Percentiles rank a stretch among this genome's conserved stretches.
Conservation (phyloP, 1,140 invertebrate species). For the Phymorhynchus buccinoides region DNA sequence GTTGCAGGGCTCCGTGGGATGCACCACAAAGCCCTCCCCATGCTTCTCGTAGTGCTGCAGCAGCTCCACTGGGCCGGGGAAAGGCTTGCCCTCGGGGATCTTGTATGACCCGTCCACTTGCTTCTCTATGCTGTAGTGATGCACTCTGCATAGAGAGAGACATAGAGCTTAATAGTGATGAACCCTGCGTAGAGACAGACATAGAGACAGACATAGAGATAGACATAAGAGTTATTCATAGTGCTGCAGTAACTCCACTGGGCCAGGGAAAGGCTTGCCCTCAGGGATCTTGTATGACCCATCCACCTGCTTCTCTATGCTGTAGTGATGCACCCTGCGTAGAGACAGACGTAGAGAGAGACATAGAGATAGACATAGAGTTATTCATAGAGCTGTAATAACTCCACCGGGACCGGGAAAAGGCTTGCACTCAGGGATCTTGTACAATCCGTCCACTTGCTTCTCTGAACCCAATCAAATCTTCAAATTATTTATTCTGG, state of each 20-base stretch:
- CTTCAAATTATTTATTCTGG: constrained; percentile 70
- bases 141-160: too few species aligned
- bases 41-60: constrained; percentile 66
- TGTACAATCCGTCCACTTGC: constrained; percentile 69
- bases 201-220: too few species aligned
- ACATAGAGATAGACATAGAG: too few species aligned
- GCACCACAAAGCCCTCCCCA: constrained; percentile 69
- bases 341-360: neutral
- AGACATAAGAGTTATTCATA: too few species aligned
- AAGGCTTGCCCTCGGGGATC: constrained; percentile 68
- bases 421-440: constrained; percentile 66
- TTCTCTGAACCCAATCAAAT: too few species aligned
- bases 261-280: constrained; percentile 67
- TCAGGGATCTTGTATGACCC: constrained; percentile 69
- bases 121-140: constrained; percentile 72
- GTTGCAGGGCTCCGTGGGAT: constrained; percentile 69
- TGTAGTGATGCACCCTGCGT: constrained; percentile 71
- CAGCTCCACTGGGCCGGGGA: constrained; percentile 69
- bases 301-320: constrained; percentile 70
- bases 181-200: too few species aligned
- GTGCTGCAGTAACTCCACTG: constrained; percentile 70
- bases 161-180: too few species aligned
- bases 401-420: constrained; percentile 69
- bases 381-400: constrained; percentile 72
- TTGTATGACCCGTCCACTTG: constrained; percentile 69